Evolutionary conservation across 1,140 invertebrate species (phyloP), one percentile per base, ranked within the genome.

Genomic region (Orius laevigatus): DNA sequence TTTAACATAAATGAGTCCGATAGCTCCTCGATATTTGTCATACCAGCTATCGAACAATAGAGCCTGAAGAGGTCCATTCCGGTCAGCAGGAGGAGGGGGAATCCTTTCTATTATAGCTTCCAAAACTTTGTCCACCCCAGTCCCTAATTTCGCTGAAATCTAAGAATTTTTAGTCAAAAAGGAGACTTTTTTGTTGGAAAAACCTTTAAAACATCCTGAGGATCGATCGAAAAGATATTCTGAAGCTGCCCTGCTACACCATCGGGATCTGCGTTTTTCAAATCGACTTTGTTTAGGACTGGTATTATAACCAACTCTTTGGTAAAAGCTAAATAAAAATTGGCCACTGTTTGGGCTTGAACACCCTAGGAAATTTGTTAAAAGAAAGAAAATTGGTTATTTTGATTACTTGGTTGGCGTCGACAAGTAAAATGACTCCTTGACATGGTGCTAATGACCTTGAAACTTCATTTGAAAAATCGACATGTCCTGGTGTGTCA

Each of bases 401-500:
- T 45, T 45, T 2, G 6, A 68, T 18, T 70, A 52, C 72, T 64
- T 95, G 85, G 68, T 95, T 97, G 3, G 94, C 92, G 72, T 98
- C 95, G 0, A 98, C 85, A 18, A 98, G 63, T 5, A 98, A 65
- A 53, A 98, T 75, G 5, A 93, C 93, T 2, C 93, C 94, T 73
- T 97, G 85, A 64, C 91, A 97, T 18, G 90, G 89, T 52, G 79
- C 72, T 52, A 98, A 69, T 32, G 90, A 94, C 39, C 84, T 68
- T 2, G 81, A 73, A 57, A 97, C 94, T 74, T 98, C 94, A 69
- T 89, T 95, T 3, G 84, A 80, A 68, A 98, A 98, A 66, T 98
- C 95, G 9, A 97, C 93, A 74, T 98, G 95, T 18, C 95, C 95
- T 25, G 94, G 94, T 14, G 94, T 98, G 65, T 98, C 95, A 54